Percentiles rank a stretch among this genome's conserved stretches.
phyloP scores from a whole-genome alignment of 2,113 vertebrate genomes.

The Eublepharis macularius region DNA sequence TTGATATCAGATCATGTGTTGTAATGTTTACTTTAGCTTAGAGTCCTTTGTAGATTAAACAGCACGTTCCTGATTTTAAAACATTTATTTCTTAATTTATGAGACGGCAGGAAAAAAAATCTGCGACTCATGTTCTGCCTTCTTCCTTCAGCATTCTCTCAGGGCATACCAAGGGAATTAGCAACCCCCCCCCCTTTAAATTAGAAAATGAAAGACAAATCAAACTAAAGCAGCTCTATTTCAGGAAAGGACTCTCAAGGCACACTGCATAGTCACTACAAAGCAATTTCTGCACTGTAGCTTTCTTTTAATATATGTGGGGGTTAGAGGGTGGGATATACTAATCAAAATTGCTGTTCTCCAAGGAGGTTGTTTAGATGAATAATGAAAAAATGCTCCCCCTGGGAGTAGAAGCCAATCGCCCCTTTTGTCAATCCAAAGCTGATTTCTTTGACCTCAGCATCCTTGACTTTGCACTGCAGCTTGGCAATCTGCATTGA shows the following conservation, averaged over 20 bases:
- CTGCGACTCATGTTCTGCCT: background rate
- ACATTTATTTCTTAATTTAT: background rate
- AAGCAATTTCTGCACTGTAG: conserved; percentile 1
- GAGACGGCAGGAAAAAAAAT: background rate
- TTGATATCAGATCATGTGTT: background rate
- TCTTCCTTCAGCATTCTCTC: background rate
- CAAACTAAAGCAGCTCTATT: background rate
- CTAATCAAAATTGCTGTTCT: conserved; percentile 22
- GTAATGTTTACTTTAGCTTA: background rate
- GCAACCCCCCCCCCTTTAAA: background rate
- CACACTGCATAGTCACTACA: conserved; percentile 13
- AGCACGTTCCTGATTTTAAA: background rate
- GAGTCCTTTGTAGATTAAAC: conserved; percentile 28
- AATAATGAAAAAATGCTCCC: background rate
- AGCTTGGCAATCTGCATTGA: background rate
- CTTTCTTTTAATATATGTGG: conserved; percentile 31
- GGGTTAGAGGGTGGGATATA: background rate
- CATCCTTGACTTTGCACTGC: background rate
- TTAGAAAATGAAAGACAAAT: background rate
- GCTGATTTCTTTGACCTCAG: background rate
- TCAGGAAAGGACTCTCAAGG: background rate
- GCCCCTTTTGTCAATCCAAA: background rate
- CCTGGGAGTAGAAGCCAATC: background rate
- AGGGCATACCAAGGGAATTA: background rate
- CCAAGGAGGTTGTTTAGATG: background rate